Evolutionary conservation across 1,140 invertebrate genomes (phyloP).

Genomic region (Diprion similis): DNA sequence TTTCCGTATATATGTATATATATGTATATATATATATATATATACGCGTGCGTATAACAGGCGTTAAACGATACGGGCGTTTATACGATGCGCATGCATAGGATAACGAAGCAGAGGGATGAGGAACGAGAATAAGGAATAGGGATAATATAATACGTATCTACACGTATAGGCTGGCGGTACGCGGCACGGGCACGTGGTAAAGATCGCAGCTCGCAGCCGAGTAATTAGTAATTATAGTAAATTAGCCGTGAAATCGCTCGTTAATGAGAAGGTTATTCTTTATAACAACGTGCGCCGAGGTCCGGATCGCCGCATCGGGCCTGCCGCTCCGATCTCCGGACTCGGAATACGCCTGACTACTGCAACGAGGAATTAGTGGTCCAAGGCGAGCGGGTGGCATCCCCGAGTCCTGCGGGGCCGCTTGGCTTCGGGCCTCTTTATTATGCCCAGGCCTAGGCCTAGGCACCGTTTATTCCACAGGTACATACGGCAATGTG

Average conservation of each 20-base stretch:
- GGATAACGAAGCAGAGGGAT: no score
- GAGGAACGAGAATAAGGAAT: no score
- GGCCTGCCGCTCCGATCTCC: neutral
- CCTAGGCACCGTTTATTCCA: neutral
- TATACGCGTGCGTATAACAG: no score
- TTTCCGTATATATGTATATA: no score
- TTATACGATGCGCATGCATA: no score
- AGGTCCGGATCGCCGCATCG: neutral
- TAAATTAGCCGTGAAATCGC: conserved; percentile 31
- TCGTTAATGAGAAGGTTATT: conserved; percentile 26
- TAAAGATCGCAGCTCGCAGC: neutral
- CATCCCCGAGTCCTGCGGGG: neutral
- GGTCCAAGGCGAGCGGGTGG: conserved; percentile 3
- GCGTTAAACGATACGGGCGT: no score
- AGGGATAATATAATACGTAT: no score
- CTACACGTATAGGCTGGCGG: no score
- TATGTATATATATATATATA: no score
- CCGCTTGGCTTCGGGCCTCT: neutral
- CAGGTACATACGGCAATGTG: no score
- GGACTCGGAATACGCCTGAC: neutral
- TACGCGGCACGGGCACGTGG: neutral
- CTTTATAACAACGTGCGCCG: neutral
- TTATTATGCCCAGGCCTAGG: neutral
- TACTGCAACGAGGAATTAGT: neutral
- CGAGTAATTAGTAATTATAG: conserved; percentile 23